Base-by-base conservation (phyloP, 2,797 vertebrate genomes). In the Echiichthys vipera region DNA sequence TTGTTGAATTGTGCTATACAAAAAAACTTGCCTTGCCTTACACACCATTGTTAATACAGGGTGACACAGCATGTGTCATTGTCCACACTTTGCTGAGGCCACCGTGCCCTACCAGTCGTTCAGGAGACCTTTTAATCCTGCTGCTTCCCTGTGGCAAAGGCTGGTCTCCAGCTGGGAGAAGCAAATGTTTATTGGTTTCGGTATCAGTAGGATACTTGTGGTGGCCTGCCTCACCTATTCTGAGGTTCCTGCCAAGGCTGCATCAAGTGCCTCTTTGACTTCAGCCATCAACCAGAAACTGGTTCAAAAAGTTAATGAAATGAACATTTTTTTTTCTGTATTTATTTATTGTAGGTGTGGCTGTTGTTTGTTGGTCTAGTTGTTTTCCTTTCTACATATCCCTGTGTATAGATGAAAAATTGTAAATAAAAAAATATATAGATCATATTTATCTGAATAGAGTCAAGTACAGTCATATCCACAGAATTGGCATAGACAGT, bases 101-200 rank as follows among this genome's bases (percentile, higher is more conserved):
- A 81, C 78, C 84, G 80, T 81, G 72, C 67, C 46, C 73, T 75
- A 77, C 86, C 82, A 86, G 78, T 90, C 65, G 71, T 84, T 82
- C 74, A 64, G 77, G 69, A 86, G 88, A 86, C 85, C 88, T 91
- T 89, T 90, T 88, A 77, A 81, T 87, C 83, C 67, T 30, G 62
- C 74, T 64, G 86, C 80, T 70, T 78, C 78, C 77, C 87, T 50
- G 80, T 84, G 76, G 84, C 65, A 72, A 22, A 81, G 83, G 80
- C 83, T 83, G 47, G 32, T 78, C 77, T 89, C 85, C 87, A 87
- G 81, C 91, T 80, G 88, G n/a, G 85, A 88, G 77, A 74, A 77
- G 78, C 65, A 75, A 86, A 78, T 78, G 65, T 89, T 88, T 88
- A 89, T 86, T 87, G 90, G 86, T 83, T 86, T 53, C 70, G 57